Conservation (phyloP, 2,113 vertebrate species). For the Colistium nudipinnis region DNA sequence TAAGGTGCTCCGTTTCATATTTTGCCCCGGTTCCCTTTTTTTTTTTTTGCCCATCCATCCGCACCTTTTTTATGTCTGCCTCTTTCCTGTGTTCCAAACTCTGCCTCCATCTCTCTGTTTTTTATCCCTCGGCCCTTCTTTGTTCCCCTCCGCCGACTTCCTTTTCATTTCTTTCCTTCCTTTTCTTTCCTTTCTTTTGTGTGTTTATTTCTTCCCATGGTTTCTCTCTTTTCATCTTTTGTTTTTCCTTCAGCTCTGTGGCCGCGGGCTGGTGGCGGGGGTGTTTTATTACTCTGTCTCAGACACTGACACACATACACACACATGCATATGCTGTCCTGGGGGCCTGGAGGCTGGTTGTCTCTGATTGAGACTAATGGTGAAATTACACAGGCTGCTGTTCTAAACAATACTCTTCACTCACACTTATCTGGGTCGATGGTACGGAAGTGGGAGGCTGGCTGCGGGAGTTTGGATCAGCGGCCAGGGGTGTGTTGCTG, state of each 20-base stretch:
- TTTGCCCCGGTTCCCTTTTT: conserved; percentile 18
- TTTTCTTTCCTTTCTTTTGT: conserved; percentile 49
- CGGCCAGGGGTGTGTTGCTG: conserved; percentile 7
- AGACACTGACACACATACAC: conserved; percentile 26
- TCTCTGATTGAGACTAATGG: conserved; percentile 76
- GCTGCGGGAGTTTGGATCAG: conserved; percentile 27
- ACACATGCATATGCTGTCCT: conserved; percentile 27
- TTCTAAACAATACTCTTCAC: conserved; percentile 73
- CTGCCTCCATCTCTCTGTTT: background rate
- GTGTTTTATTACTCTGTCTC: conserved; percentile 58
- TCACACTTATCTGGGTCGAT: conserved; percentile 70
- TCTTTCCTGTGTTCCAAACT: conserved; percentile 50
- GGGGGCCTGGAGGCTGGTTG: conserved; percentile 54
- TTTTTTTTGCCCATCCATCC: background rate
- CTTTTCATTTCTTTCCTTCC: background rate
- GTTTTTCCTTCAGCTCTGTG: conserved; percentile 35
- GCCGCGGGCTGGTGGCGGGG: conserved; percentile 38
- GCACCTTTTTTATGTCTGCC: conserved; percentile 22
- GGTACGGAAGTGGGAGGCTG: conserved; percentile 51
- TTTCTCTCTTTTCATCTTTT: conserved; percentile 55
- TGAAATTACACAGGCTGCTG: conserved; percentile 73
- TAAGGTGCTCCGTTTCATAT: conserved; percentile 61
- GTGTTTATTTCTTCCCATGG: conserved; percentile 37
- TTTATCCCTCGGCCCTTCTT: conserved; percentile 18
- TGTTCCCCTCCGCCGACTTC: conserved; percentile 21